Conservation (phyloP, 2,113 vertebrate genomes). For the Anhinga anhinga region DNA sequence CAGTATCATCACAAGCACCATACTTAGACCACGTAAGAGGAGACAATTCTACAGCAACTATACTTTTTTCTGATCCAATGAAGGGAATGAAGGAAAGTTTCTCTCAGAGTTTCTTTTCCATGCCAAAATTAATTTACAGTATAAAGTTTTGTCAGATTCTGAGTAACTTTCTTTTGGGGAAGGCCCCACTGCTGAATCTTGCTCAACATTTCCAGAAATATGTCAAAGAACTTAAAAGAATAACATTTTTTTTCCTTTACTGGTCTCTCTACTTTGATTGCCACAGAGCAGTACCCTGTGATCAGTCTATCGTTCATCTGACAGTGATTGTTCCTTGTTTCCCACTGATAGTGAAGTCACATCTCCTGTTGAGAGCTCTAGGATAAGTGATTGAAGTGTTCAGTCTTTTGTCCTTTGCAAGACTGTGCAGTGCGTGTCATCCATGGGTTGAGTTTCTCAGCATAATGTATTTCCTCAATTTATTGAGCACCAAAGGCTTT, state of each 20-base stretch:
- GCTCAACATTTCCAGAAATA: background rate
- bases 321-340: background rate
- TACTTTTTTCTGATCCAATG: background rate
- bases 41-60: background rate
- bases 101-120: background rate
- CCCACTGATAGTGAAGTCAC: background rate
- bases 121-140: background rate
- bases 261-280: background rate
- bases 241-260: background rate
- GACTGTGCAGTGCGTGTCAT: background rate
- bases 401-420: background rate
- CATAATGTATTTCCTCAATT: background rate
- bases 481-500: background rate
- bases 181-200: background rate
- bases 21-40: background rate
- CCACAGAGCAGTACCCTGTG: background rate
- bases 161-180: background rate
- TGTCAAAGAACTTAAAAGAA: background rate
- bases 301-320: background rate
- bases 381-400: background rate
- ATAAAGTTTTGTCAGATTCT: background rate
- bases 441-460: background rate
- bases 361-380: background rate
- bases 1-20: background rate
- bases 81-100: background rate